Percentiles rank a stretch among this genome's conserved stretches.
These are phyloP conservation scores for Perizoma affinitatum DNA, from an alignment of 2,888 invertebrate species.

Conservation along the genomic window DNA sequence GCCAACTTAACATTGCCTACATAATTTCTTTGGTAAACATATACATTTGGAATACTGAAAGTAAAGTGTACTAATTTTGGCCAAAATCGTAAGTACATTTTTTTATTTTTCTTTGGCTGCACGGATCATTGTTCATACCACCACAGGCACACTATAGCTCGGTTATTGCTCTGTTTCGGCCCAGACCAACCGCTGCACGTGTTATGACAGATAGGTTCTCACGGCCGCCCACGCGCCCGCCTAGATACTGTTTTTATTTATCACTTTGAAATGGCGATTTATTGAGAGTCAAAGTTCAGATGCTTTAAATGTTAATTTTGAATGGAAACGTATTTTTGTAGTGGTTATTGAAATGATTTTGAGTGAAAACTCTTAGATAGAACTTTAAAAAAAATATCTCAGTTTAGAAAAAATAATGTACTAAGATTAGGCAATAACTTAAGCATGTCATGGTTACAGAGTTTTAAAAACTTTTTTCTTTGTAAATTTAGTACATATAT, in stretches of 20 bases:
- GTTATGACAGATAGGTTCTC: slow-evolving; percentile 39
- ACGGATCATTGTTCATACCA: not conserved
- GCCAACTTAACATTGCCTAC: too few relatives aligned
- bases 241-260: slow-evolving; percentile 35
- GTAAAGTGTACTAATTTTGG: too few relatives aligned
- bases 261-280: slow-evolving; percentile 36
- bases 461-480: too few relatives aligned
- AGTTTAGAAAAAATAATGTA: too few relatives aligned
- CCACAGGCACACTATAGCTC: not conserved
- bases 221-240: slow-evolving; percentile 36
- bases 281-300: slow-evolving; percentile 32
- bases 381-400: not conserved
- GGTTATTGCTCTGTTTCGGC: not conserved
- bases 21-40: too few relatives aligned
- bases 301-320: slow-evolving; percentile 28
- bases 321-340: slow-evolving; percentile 21
- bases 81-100: too few relatives aligned
- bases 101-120: not conserved
- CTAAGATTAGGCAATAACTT: too few relatives aligned
- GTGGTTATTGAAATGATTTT: slow-evolving; percentile 13
- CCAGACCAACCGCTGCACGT: slow-evolving; percentile 22
- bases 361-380: slow-evolving; percentile 9
- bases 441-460: too few relatives aligned
- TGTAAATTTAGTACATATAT: too few relatives aligned
- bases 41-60: too few relatives aligned